Conservation (phyloP, 2,113 vertebrate species). For the Alligator mississippiensis region DNA sequence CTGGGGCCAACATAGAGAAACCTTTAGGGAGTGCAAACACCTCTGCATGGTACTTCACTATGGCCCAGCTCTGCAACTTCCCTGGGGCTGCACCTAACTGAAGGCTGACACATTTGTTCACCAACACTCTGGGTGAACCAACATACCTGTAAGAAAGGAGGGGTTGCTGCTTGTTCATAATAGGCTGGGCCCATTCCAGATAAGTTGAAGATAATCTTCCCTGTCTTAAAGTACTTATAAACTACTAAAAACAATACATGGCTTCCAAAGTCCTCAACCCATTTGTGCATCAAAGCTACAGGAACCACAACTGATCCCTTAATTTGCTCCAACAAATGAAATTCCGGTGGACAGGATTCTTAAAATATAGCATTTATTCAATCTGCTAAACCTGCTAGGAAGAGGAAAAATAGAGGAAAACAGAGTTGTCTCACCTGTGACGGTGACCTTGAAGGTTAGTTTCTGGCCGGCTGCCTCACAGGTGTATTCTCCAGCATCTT, state of each 20-base stretch:
- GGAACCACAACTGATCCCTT: not conserved
- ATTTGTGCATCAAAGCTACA: not conserved
- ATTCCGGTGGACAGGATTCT: rapidly evolving
- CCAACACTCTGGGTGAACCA: rapidly evolving
- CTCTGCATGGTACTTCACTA: rapidly evolving
- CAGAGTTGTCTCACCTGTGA: not conserved
- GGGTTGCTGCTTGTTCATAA: not conserved
- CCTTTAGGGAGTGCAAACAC: not conserved
- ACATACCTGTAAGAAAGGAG: rapidly evolving
- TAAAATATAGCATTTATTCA: not conserved
- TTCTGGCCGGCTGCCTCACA: slow-evolving; percentile 78
- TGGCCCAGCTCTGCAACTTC: not conserved
- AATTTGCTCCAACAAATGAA: not conserved
- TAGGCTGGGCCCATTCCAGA: rapidly evolving
- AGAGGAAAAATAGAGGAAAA: rapidly evolving
- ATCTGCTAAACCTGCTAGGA: not conserved
- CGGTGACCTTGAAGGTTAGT: not conserved
- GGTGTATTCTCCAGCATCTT: slow-evolving; percentile 82
- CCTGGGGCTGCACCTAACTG: rapidly evolving
- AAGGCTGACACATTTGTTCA: not conserved
- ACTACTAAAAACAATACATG: rapidly evolving
- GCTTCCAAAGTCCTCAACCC: too few relatives aligned
- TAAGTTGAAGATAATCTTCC: not conserved
- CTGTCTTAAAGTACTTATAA: rapidly evolving
- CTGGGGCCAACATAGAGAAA: not conserved